phyloP scores from a whole-genome alignment of 1,140 invertebrate species.

The Hyposmocoma kahamanoa region DNA sequence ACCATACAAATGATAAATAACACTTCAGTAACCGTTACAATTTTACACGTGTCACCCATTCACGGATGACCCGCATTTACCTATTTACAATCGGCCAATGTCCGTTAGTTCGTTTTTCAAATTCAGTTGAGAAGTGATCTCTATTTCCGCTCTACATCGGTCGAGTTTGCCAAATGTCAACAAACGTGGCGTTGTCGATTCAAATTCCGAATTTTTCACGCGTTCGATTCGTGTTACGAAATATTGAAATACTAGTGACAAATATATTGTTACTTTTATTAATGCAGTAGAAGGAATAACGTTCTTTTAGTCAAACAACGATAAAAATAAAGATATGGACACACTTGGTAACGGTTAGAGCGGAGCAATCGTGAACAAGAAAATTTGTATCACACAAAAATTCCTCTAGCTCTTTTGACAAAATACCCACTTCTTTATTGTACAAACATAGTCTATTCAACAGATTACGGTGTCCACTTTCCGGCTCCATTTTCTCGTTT shows the following conservation, averaged over 20 bases:
- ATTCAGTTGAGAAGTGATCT: slow-evolving; percentile 34
- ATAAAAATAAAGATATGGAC: background rate
- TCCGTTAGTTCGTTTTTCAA: slow-evolving; percentile 33
- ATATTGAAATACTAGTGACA: too few species aligned
- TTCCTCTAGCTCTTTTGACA: slow-evolving; percentile 15
- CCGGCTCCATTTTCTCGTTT: slow-evolving; percentile 49
- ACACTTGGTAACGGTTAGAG: background rate
- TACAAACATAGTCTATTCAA: slow-evolving; percentile 25
- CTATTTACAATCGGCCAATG: slow-evolving; percentile 23
- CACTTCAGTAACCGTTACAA: slow-evolving; percentile 39
- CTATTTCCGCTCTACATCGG: slow-evolving; percentile 32
- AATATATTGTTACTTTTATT: too few species aligned
- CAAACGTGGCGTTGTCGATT: slow-evolving; percentile 45
- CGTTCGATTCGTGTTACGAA: too few species aligned
- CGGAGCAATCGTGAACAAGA: slow-evolving; percentile 17
- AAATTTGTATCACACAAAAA: slow-evolving; percentile 21
- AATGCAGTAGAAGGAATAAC: too few species aligned
- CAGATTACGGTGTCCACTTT: slow-evolving; percentile 28
- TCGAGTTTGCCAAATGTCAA: slow-evolving; percentile 38
- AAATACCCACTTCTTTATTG: slow-evolving; percentile 18
- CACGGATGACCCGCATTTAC: slow-evolving; percentile 29
- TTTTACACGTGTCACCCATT: slow-evolving; percentile 32
- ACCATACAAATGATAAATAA: slow-evolving; percentile 13
- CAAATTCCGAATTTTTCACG: slow-evolving; percentile 43
- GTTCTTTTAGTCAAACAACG: too few species aligned